phyloP scores from a whole-genome alignment of 2,113 vertebrate species.

The Conger conger region DNA sequence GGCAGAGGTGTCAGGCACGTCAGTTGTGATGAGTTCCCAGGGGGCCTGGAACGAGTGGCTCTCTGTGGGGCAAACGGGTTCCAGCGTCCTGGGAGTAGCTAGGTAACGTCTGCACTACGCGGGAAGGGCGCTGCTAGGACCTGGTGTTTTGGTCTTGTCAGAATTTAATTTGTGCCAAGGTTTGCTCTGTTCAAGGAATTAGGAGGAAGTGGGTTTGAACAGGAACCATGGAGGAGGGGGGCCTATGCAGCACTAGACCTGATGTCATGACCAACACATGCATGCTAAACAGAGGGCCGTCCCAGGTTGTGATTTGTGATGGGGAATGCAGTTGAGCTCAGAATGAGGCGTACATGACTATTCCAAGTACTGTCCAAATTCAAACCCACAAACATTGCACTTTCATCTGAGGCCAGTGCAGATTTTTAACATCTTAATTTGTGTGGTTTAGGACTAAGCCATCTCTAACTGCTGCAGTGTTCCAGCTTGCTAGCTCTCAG shows the following conservation, averaged over 20 bases:
- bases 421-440: no score
- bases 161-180: not conserved
- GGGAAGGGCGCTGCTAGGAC: not conserved
- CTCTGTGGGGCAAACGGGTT: slow-evolving; percentile 11
- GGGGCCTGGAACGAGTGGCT: slow-evolving; percentile 43
- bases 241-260: not conserved
- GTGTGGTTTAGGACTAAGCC: not conserved
- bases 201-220: not conserved
- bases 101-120: not conserved
- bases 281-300: not conserved
- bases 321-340: not conserved
- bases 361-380: not conserved
- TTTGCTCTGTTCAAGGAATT: not conserved
- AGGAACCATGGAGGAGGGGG: not conserved
- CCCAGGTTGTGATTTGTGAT: not conserved
- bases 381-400: not conserved
- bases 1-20: slow-evolving; percentile 32
- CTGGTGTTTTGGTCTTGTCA: slow-evolving; percentile 12
- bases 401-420: not conserved
- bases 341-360: not conserved
- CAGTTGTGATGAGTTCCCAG: slow-evolving; percentile 31
- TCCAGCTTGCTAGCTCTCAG: not conserved
- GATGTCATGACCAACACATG: not conserved
- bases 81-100: no score
- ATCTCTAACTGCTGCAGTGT: not conserved